A percentile compares a stretch with the other conserved stretches of the same genome.
phyloP scores from a whole-genome alignment of 30 jellyfish, hydroid and myxozoan species.

The Aurelia coerulea region DNA sequence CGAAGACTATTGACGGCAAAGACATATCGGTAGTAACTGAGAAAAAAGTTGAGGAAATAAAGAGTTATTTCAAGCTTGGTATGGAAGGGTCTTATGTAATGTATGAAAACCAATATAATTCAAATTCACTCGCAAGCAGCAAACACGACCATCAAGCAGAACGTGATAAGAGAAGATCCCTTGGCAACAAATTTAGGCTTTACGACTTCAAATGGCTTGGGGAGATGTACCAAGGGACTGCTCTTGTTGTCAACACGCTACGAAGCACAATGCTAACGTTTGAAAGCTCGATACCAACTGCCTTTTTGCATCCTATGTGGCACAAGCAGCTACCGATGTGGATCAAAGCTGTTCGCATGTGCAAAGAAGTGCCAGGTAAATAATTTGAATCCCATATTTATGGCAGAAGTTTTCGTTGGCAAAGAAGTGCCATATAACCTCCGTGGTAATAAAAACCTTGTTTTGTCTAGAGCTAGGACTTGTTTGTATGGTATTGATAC shows the following conservation, averaged over 20 bases:
- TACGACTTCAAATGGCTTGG: slow-evolving; percentile 95
- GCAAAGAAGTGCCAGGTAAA: slow-evolving; percentile 69
- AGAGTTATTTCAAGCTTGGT: slow-evolving; percentile 85
- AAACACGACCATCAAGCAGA: slow-evolving; percentile 91
- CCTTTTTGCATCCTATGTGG: slow-evolving; percentile 97
- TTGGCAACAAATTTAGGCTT: slow-evolving; percentile 84
- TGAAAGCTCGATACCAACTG: slow-evolving; percentile 97
- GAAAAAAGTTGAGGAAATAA: slow-evolving; percentile 45
- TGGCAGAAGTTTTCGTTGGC: too few relatives aligned
- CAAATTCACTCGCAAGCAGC: slow-evolving; percentile 87
- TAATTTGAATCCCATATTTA: too few relatives aligned
- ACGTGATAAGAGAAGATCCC: slow-evolving; percentile 81
- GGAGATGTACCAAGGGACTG: slow-evolving; percentile 80
- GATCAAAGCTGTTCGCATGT: slow-evolving; percentile 94
- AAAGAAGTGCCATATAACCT: too few relatives aligned
- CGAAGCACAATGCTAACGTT: slow-evolving; percentile 86
- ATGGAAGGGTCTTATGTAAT: slow-evolving; percentile 79
- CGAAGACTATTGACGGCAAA: background rate
- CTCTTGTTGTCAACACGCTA: slow-evolving; percentile 73
- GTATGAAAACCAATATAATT: slow-evolving; percentile 81
- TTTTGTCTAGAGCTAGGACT: too few relatives aligned
- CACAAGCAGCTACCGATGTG: slow-evolving; percentile 85
- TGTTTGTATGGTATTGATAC: too few relatives aligned
- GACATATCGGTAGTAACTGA: background rate
- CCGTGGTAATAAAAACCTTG: too few relatives aligned